phyloP scores from a whole-genome alignment of 2,113 vertebrate species.

The Eurystomus gularis region DNA sequence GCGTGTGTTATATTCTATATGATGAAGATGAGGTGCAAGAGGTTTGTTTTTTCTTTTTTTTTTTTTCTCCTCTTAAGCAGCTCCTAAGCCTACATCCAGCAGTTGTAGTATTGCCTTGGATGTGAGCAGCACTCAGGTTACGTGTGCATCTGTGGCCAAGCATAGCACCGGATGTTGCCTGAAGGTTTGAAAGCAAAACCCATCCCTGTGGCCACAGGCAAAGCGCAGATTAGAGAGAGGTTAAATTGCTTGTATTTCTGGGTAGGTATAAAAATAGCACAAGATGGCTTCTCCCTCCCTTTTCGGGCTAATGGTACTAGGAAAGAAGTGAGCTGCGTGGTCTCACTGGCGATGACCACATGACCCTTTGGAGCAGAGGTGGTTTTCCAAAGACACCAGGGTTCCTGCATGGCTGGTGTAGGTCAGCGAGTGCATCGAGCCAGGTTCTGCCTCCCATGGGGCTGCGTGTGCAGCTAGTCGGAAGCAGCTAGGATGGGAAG shows the following conservation, averaged over 20 bases:
- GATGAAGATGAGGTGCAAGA: background rate
- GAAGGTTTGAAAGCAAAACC: background rate
- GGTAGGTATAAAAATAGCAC: background rate
- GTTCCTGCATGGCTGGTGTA: background rate
- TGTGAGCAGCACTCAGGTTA: fast-evolving
- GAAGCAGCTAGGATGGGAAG: background rate
- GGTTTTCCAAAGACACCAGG: background rate
- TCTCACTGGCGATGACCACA: fast-evolving
- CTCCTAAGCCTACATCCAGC: background rate
- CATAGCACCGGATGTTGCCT: fast-evolving
- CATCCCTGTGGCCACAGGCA: background rate
- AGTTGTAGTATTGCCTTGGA: background rate
- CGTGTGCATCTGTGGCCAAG: background rate
- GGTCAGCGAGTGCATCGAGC: background rate
- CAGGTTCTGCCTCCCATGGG: fast-evolving
- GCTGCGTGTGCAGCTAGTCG: background rate
- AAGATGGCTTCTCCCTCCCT: background rate
- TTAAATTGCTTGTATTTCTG: background rate
- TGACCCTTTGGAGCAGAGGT: background rate
- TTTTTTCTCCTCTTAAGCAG: background rate
- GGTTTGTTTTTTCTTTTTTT: too few relatives aligned
- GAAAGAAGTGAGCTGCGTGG: background rate
- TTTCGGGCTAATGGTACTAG: background rate
- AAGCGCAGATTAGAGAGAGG: background rate
- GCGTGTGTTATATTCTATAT: background rate